Percentiles rank a stretch among this genome's conserved stretches.
phyloP scores from a whole-genome alignment of 2,888 invertebrate genomes.

The Drosophila multiciliata region DNA sequence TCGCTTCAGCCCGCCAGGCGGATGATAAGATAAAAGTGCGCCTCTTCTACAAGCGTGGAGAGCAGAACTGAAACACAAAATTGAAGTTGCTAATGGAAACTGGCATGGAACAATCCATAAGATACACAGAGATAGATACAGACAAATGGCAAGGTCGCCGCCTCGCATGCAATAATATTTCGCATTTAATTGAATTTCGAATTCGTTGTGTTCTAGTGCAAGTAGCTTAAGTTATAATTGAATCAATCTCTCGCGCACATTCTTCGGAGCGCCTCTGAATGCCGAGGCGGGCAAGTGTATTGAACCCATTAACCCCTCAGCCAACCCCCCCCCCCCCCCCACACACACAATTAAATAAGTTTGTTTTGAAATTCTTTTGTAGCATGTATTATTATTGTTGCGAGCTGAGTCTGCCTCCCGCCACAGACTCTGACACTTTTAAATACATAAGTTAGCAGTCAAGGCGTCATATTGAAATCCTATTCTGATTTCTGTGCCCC shows the following conservation, averaged over 20 bases:
- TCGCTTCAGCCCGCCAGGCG: constrained; percentile 13
- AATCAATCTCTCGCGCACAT: constrained; percentile 61
- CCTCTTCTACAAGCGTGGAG: constrained; percentile 20
- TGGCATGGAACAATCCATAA: constrained; percentile 33
- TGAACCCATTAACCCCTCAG: constrained; percentile 52
- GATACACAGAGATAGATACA: constrained; percentile 42
- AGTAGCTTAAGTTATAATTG: constrained; percentile 50
- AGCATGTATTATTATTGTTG: constrained; percentile 39
- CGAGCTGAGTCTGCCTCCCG: constrained; percentile 28
- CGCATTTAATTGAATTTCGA: constrained; percentile 56
- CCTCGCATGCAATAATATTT: constrained; percentile 41
- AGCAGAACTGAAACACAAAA: constrained; percentile 19
- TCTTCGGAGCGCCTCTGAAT: constrained; percentile 40
- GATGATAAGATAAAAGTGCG: constrained; percentile 69
- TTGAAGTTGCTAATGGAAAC: constrained; percentile 64
- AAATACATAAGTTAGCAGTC: constrained; percentile 24
- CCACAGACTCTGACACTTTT: constrained; percentile 40
- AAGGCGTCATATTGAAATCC: constrained; percentile 42
- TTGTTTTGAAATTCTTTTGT: constrained; percentile 71
- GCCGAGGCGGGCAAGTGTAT: constrained; percentile 62
- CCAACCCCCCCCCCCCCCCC: background rate
- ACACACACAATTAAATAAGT: constrained; percentile 55
- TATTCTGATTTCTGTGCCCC: constrained; percentile 20
- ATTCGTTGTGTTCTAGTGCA: constrained; percentile 14
- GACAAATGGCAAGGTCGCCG: constrained; percentile 66